Evolutionary conservation across 2,888 invertebrate genomes (phyloP).

Genomic region (Amphimallon solstitiale): DNA sequence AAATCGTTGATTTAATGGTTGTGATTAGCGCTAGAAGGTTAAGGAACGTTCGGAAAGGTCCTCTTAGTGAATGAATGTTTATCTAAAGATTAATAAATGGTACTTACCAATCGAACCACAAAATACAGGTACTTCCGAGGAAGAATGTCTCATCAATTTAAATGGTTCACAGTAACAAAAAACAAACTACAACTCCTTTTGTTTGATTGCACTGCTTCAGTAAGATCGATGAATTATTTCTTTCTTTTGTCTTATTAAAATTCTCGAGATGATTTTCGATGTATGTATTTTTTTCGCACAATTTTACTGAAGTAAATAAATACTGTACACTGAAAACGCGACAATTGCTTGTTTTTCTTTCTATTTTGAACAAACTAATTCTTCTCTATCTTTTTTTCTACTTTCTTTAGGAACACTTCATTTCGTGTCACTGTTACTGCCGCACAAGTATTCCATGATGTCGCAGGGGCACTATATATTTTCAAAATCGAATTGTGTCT

Average conservation of each 20-base stretch:
- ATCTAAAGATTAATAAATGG: background rate
- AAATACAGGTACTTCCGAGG: constrained; percentile 17
- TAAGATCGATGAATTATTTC: background rate
- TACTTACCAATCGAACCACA: constrained; percentile 26
- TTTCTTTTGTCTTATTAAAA: background rate
- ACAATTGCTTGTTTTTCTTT: background rate
- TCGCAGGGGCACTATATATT: constrained; percentile 36
- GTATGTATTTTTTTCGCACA: background rate
- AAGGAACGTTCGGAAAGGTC: background rate
- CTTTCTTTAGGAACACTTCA: constrained; percentile 7
- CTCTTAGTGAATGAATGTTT: background rate
- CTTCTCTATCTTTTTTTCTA: background rate
- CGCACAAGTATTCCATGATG: constrained; percentile 44
- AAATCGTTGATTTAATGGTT: too few relatives aligned
- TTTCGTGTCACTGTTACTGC: constrained; percentile 18
- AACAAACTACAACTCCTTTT: background rate
- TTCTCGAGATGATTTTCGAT: constrained; percentile 10
- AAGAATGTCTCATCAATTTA: constrained; percentile 26
- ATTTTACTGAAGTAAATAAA: too few relatives aligned
- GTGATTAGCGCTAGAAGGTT: too few relatives aligned
- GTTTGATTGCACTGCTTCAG: background rate
- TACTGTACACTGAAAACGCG: too few relatives aligned
- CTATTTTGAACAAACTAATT: background rate
- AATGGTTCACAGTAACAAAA: background rate
- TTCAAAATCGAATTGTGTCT: constrained; percentile 36